phyloP scores from a whole-genome alignment of 2,888 invertebrate genomes.

The Caradrina clavipalpis region DNA sequence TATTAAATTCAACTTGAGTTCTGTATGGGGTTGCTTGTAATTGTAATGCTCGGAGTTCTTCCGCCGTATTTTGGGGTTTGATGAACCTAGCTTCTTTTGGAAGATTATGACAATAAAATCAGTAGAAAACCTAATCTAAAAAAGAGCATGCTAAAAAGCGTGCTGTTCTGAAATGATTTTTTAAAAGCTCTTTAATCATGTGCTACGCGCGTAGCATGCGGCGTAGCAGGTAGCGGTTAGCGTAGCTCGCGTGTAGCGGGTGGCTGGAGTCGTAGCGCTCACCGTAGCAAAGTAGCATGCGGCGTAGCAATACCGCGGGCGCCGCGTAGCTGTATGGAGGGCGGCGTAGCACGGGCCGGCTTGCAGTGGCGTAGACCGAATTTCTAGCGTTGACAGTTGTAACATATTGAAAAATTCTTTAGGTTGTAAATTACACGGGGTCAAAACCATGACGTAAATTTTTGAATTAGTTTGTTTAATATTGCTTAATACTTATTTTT shows the following conservation, averaged over 20 bases:
- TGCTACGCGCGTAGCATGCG: constrained; percentile 3
- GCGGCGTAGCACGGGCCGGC: background rate
- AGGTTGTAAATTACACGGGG: background rate
- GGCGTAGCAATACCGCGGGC: constrained; percentile 3
- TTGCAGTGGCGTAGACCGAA: background rate
- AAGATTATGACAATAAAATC: too few species aligned
- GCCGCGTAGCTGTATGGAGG: constrained; percentile 7
- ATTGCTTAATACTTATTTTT: too few species aligned
- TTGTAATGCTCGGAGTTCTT: too few species aligned
- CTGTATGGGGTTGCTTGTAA: background rate
- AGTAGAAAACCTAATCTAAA: too few species aligned
- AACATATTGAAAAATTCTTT: background rate
- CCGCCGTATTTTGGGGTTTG: too few species aligned
- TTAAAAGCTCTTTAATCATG: too few species aligned
- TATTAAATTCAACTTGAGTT: constrained; percentile 16
- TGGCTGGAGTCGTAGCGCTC: background rate
- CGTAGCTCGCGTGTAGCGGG: background rate
- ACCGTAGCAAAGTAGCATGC: constrained; percentile 6
- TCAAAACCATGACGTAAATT: too few species aligned
- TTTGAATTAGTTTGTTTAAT: too few species aligned
- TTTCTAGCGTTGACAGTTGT: background rate
- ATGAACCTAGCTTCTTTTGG: background rate
- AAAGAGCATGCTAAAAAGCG: too few species aligned
- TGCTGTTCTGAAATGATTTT: too few species aligned
- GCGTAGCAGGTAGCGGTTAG: constrained; percentile 18